These are phyloP conservation scores for Heloderma charlesbogerti DNA, from an alignment of 2,113 vertebrate genomes.

Conservation along the genomic window DNA sequence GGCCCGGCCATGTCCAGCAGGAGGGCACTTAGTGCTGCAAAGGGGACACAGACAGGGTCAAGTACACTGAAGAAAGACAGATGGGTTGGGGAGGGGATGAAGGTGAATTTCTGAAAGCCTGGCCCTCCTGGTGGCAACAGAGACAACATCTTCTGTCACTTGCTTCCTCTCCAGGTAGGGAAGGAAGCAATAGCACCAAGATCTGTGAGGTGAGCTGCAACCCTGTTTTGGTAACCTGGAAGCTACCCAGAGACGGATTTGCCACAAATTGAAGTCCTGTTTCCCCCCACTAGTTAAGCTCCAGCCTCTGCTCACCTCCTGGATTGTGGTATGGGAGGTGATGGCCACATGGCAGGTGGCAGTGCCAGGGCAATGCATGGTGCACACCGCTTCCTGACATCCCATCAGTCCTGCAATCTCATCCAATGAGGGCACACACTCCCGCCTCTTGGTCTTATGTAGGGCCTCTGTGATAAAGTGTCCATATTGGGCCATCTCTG, in stretches of 20 bases:
- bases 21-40: constrained; percentile 59
- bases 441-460: constrained; percentile 87
- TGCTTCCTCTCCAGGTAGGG: neutral
- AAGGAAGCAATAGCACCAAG: neutral
- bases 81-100: neutral
- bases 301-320: constrained; percentile 83
- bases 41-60: constrained; percentile 48
- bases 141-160: neutral
- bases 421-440: constrained; percentile 92
- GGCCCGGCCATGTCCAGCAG: constrained; percentile 52
- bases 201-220: neutral
- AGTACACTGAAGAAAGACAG: neutral
- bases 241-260: neutral
- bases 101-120: neutral
- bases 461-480: constrained; percentile 91
- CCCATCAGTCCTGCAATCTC: constrained; percentile 92
- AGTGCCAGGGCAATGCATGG: constrained; percentile 88
- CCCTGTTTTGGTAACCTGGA: accelerated
- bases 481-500: constrained; percentile 90
- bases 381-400: constrained; percentile 89
- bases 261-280: too few species aligned
- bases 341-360: constrained; percentile 89
- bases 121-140: neutral
- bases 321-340: constrained; percentile 93
- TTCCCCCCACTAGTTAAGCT: too few species aligned